Conservation (phyloP, 2,797 vertebrate genomes). For the Sebastes taczanowskii region DNA sequence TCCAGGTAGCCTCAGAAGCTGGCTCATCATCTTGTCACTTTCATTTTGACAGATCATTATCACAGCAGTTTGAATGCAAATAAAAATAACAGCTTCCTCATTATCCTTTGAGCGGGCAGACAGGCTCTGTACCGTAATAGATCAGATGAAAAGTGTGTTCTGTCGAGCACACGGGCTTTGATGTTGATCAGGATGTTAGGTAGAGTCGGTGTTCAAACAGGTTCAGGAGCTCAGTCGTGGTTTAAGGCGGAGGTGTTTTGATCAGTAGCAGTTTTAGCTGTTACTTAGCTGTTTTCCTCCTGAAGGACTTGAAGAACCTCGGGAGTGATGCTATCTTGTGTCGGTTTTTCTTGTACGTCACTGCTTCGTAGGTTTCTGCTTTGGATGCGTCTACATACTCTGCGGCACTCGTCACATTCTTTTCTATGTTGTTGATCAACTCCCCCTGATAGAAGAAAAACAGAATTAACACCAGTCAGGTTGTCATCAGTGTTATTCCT, state of each 20-base stretch:
- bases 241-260: conserved; percentile 10
- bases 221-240: conserved; percentile 11
- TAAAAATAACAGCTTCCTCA: background rate
- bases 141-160: background rate
- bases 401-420: conserved; percentile 84
- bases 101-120: background rate
- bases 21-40: background rate
- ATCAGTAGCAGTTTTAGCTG: conserved; percentile 16
- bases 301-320: conserved; percentile 65
- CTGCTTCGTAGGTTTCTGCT: conserved; percentile 85
- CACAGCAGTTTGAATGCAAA: background rate
- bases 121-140: background rate
- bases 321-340: conserved; percentile 82
- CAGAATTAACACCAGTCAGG: background rate
- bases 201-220: conserved; percentile 15
- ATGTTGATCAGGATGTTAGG: conserved; percentile 6
- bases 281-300: conserved; percentile 13
- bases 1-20: background rate
- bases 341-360: conserved; percentile 87
- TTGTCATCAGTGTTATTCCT: background rate
- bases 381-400: conserved; percentile 86
- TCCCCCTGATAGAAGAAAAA: conserved; percentile 83
- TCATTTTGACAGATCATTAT: background rate
- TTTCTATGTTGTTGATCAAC: conserved; percentile 94
- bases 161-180: background rate